A percentile compares a stretch with the other conserved stretches of the same genome.
phyloP scores from a whole-genome alignment of 2,113 vertebrate species.

The Osmerus eperlanus region DNA sequence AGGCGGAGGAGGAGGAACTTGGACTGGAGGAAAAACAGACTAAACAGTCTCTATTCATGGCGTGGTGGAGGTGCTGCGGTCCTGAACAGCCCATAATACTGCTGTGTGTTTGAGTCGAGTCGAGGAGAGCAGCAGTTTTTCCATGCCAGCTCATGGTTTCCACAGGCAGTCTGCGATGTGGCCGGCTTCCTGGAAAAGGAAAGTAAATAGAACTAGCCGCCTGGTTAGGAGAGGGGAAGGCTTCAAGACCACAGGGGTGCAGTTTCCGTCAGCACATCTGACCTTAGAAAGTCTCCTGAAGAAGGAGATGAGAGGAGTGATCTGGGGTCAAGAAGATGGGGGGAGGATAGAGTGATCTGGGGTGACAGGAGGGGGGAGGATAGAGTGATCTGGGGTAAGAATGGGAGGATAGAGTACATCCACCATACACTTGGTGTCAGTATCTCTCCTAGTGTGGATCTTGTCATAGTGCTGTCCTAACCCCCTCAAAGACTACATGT shows the following conservation, averaged over 20 bases:
- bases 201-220: background rate
- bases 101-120: slow-evolving; percentile 4
- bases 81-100: background rate
- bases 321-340: too few relatives aligned
- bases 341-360: too few relatives aligned
- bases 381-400: too few relatives aligned
- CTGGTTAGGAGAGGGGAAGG: background rate
- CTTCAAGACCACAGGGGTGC: background rate
- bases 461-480: too few relatives aligned
- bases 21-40: slow-evolving; percentile 6
- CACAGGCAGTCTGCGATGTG: slow-evolving; percentile 1
- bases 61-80: background rate
- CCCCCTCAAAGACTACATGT: too few relatives aligned
- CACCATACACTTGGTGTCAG: too few relatives aligned
- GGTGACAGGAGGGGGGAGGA: too few relatives aligned
- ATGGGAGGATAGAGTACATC: too few relatives aligned
- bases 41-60: slow-evolving; percentile 2
- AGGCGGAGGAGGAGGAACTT: background rate
- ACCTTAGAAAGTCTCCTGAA: background rate
- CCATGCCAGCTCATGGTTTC: slow-evolving; percentile 12
- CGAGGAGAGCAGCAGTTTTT: background rate
- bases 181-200: background rate
- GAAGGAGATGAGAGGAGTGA: slow-evolving; percentile 12
- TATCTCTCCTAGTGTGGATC: too few relatives aligned
- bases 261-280: too few relatives aligned